phyloP scores from a whole-genome alignment of 2,797 vertebrate genomes.

The Harpagifer antarcticus region DNA sequence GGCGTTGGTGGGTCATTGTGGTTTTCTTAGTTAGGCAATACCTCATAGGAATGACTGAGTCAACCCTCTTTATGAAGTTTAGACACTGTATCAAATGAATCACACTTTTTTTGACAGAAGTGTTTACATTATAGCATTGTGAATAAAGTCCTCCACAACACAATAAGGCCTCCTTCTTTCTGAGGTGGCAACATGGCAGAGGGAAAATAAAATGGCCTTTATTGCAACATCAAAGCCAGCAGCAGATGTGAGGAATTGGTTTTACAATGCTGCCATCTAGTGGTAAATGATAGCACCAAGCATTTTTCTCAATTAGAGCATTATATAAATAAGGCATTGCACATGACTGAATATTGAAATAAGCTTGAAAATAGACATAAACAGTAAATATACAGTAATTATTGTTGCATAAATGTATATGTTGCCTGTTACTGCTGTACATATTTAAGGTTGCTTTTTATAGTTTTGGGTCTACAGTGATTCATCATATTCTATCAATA shows the following conservation, averaged over 20 bases:
- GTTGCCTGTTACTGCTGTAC: too few species aligned
- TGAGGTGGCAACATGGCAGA: constrained; percentile 31
- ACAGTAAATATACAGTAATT: too few species aligned
- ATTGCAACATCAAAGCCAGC: constrained; percentile 47
- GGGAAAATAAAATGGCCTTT: constrained; percentile 70
- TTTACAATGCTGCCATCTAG: constrained; percentile 74
- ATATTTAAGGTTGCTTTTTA: too few species aligned
- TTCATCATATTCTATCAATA: too few species aligned
- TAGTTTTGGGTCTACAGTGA: too few species aligned
- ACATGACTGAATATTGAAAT: too few species aligned
- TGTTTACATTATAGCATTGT: constrained; percentile 69
- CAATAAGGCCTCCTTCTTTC: constrained; percentile 38
- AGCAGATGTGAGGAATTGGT: constrained; percentile 9
- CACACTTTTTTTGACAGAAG: constrained; percentile 38
- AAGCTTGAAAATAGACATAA: too few species aligned
- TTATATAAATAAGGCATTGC: too few species aligned
- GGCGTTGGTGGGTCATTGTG: constrained; percentile 54
- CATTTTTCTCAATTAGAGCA: not conserved
- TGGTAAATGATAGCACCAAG: constrained; percentile 42
- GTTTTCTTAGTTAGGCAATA: constrained; percentile 64
- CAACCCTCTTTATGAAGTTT: constrained; percentile 45
- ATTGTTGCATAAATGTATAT: too few species aligned
- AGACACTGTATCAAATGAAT: constrained; percentile 44
- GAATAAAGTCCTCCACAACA: constrained; percentile 85
- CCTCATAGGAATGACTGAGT: constrained; percentile 72